Percentiles rank a stretch among this genome's conserved stretches.
Evolutionary conservation across 2,888 invertebrate genomes (phyloP).

Genomic region (Xylota segnis): DNA sequence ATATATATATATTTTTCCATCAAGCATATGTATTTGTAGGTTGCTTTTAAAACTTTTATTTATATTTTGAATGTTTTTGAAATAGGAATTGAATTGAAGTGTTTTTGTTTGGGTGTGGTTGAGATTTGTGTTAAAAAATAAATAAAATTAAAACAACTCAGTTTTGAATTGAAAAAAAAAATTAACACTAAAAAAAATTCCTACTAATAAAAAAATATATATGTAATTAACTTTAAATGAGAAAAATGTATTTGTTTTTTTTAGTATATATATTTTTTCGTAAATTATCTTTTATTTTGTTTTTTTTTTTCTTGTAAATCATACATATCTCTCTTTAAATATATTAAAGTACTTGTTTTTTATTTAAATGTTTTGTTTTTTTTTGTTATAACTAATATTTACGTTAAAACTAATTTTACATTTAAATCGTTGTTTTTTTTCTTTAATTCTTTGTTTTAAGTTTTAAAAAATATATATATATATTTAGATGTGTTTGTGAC

Average conservation of each 20-base stretch:
- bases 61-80: conserved; percentile 45
- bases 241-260: conserved; percentile 60
- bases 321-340: conserved; percentile 69
- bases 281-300: conserved; percentile 54
- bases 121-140: conserved; percentile 51
- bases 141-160: conserved; percentile 33
- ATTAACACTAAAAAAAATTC: conserved; percentile 31
- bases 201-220: conserved; percentile 33
- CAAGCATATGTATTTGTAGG: neutral
- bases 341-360: conserved; percentile 75
- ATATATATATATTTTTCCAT: conserved; percentile 51
- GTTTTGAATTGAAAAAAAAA: conserved; percentile 29
- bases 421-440: conserved; percentile 66
- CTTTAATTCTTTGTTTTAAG: conserved; percentile 45
- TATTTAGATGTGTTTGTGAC: conserved; percentile 64
- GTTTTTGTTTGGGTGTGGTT: conserved; percentile 50
- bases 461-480: conserved; percentile 62
- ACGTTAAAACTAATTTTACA: conserved; percentile 72
- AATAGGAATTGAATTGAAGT: conserved; percentile 58
- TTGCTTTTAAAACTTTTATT: conserved; percentile 52
- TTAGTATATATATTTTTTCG: conserved; percentile 53
- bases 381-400: conserved; percentile 73
- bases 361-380: conserved; percentile 71
- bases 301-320: conserved; percentile 46
- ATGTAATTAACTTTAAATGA: conserved; percentile 52